Evolutionary conservation across 2,888 invertebrate species (phyloP).

Genomic region (Thereva unica): DNA sequence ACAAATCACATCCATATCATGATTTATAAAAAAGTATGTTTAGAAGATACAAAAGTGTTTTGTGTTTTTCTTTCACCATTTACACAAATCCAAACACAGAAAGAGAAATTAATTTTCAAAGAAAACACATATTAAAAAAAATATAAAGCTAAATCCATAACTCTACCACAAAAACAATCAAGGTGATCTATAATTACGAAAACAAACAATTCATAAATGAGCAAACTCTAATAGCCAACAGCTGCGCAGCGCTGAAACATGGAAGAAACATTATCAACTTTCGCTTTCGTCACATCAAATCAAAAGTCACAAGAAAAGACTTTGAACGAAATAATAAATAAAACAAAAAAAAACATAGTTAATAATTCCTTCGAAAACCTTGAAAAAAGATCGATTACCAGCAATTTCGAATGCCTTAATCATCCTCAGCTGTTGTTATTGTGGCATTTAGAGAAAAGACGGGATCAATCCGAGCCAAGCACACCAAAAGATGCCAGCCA

Average conservation of each 20-base stretch:
- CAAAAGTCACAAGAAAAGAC: no score
- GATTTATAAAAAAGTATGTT: no score
- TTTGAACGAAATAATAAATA: no score
- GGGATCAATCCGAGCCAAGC: constrained; percentile 2
- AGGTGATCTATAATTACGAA: no score
- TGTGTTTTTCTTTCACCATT: no score
- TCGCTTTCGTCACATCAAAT: constrained; percentile 17
- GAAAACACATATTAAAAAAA: no score
- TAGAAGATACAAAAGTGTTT: no score
- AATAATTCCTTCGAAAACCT: constrained; percentile 18
- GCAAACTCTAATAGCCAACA: no score
- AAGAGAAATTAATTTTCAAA: not conserved
- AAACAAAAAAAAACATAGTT: not conserved
- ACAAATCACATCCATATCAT: no score
- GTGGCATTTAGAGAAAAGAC: constrained; percentile 26
- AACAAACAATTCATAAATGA: no score
- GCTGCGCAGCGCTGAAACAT: no score
- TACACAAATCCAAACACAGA: no score
- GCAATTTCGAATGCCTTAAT: constrained; percentile 23
- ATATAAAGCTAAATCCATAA: not conserved
- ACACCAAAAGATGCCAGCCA: constrained; percentile 5
- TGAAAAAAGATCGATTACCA: constrained; percentile 30
- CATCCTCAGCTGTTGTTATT: constrained; percentile 13
- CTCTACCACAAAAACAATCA: constrained; percentile 2
- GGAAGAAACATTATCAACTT: constrained; percentile 15